Evolutionary conservation across 2,113 vertebrate genomes (phyloP).

Genomic region (Henicopernis longicauda): DNA sequence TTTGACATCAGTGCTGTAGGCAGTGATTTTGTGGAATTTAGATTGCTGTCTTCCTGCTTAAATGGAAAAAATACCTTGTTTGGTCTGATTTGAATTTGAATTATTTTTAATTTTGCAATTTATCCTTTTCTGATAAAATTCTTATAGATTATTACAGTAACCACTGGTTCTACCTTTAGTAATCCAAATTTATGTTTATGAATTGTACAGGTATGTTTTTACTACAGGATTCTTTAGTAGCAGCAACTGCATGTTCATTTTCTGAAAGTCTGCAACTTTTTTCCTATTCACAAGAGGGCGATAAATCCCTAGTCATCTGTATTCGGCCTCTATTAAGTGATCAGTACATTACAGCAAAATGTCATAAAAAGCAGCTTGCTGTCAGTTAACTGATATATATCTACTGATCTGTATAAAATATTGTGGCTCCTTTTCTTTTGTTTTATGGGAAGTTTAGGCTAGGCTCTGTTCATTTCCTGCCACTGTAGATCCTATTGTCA

Average conservation of each 20-base stretch:
- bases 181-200: background rate
- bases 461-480: background rate
- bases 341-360: background rate
- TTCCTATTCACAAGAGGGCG: conserved; percentile 46
- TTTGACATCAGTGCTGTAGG: background rate
- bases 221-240: background rate
- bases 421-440: background rate
- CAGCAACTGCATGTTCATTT: background rate
- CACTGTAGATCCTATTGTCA: background rate
- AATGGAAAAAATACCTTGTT: background rate
- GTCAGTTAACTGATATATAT: background rate
- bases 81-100: background rate
- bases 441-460: background rate
- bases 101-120: background rate
- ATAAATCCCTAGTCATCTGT: conserved; percentile 13
- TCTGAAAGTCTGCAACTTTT: background rate
- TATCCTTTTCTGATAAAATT: background rate
- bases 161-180: background rate
- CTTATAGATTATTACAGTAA: background rate
- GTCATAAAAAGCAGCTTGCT: background rate
- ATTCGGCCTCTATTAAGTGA: background rate
- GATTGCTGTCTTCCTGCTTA: background rate
- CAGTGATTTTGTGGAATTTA: background rate
- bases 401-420: background rate
- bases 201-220: background rate